phyloP scores from a whole-genome alignment of 2,888 invertebrate genomes.

The Itoplectis maculator region DNA sequence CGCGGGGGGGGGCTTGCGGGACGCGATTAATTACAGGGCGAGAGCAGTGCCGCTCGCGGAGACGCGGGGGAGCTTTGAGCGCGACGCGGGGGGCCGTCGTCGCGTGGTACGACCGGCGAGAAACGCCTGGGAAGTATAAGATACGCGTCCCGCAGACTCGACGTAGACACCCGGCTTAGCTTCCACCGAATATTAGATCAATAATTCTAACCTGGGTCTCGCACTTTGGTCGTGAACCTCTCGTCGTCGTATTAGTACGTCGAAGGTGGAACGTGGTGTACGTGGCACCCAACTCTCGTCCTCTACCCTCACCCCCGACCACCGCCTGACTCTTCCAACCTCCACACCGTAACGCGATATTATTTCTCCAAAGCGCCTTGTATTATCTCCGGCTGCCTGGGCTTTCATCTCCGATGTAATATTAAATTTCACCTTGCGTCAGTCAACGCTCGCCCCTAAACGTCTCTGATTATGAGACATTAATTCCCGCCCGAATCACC shows the following conservation, averaged over 20 bases:
- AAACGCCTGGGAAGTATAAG: conserved; percentile 79
- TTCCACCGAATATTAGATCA: conserved; percentile 84
- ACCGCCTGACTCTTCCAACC: no score
- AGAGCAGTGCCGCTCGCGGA: conserved; percentile 51
- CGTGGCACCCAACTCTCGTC: no score
- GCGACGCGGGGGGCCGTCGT: conserved; percentile 52
- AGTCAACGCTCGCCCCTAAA: conserved; percentile 50
- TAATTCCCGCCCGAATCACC: conserved; percentile 20
- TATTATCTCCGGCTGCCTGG: conserved; percentile 70
- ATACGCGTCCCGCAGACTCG: conserved; percentile 78
- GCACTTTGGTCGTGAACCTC: conserved; percentile 59
- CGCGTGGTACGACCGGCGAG: conserved; percentile 28
- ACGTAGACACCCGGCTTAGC: conserved; percentile 81
- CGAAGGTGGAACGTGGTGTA: conserved; percentile 54
- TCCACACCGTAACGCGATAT: conserved; percentile 76
- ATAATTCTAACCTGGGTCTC: conserved; percentile 82
- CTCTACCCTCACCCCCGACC: no score
- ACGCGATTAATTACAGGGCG: conserved; percentile 83
- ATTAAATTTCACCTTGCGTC: conserved; percentile 65
- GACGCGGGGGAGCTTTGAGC: conserved; percentile 78
- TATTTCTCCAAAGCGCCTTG: conserved; percentile 70
- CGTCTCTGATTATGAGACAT: conserved; percentile 42
- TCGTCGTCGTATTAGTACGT: conserved; percentile 60
- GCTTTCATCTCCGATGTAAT: conserved; percentile 62
- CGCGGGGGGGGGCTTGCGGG: conserved; percentile 64